phyloP scores from a whole-genome alignment of 2,113 vertebrate genomes.

The Onychostoma macrolepis region DNA sequence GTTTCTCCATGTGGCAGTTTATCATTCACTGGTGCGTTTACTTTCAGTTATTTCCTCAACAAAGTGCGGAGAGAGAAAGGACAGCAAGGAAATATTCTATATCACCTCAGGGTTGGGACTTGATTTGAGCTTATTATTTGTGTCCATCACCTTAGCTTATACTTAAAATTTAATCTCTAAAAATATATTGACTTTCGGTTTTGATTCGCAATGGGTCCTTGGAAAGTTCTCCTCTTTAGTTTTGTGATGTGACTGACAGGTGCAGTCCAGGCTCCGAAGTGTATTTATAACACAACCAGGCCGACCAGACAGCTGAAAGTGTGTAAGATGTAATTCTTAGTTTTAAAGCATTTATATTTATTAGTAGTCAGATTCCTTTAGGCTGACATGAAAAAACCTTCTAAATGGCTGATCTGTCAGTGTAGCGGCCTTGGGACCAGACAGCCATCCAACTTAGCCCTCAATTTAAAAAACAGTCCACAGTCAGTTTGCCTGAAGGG shows the following conservation, averaged over 20 bases:
- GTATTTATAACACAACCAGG: constrained; percentile 11
- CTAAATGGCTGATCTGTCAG: neutral
- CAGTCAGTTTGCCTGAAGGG: constrained; percentile 4
- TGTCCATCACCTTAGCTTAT: neutral
- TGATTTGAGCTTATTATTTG: neutral
- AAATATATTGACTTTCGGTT: constrained; percentile 10
- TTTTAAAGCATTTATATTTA: constrained; percentile 1
- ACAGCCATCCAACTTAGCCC: neutral
- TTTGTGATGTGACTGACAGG: neutral
- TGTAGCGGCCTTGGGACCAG: neutral
- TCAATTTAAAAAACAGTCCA: neutral
- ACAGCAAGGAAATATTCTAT: neutral
- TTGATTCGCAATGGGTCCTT: constrained; percentile 4
- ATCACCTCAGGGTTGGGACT: constrained; percentile 18
- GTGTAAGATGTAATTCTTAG: too few species aligned
- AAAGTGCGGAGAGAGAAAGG: neutral
- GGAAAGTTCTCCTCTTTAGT: neutral
- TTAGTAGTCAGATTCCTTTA: neutral
- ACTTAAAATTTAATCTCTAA: constrained; percentile 6
- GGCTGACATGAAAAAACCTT: neutral
- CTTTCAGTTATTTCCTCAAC: neutral
- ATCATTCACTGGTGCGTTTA: neutral
- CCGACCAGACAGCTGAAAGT: neutral
- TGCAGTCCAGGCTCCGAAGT: neutral
- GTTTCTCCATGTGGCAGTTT: constrained; percentile 13